Evolutionary conservation across 2,888 invertebrate species (phyloP).

Genomic region (Tiliacea aurago): DNA sequence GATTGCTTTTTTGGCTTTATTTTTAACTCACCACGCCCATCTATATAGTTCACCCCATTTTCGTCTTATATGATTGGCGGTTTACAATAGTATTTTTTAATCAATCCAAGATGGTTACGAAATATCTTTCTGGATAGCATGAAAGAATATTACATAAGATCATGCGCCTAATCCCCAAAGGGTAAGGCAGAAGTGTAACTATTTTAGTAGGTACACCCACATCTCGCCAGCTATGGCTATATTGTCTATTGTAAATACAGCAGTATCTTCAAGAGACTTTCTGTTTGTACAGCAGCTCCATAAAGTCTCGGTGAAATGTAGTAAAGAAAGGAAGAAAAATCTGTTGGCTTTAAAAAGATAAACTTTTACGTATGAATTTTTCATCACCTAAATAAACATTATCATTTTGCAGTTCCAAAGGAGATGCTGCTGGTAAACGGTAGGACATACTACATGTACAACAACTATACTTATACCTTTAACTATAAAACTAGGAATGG

Average conservation of each 20-base stretch:
- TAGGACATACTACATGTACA: constrained; percentile 50
- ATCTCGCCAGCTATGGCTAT: too few species aligned
- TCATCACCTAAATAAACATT: not conserved
- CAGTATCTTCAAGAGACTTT: not conserved
- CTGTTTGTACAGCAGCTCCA: not conserved
- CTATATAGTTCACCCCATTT: not conserved
- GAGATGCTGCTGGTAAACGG: constrained; percentile 35
- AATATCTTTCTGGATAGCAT: not conserved
- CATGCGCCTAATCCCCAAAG: too few species aligned
- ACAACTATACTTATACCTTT: constrained; percentile 51
- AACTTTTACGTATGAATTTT: not conserved
- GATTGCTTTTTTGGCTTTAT: not conserved
- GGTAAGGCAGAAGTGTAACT: too few species aligned
- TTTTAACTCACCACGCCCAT: not conserved
- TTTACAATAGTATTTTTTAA: not conserved
- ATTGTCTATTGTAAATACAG: not conserved
- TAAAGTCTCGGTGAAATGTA: not conserved
- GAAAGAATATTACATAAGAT: not conserved
- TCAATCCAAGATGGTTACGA: not conserved
- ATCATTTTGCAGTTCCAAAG: constrained; percentile 46
- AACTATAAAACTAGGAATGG: constrained; percentile 17
- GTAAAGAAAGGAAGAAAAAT: not conserved
- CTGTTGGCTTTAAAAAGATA: not conserved
- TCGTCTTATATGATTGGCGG: not conserved
- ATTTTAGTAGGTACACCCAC: too few species aligned